Base-by-base conservation (phyloP, 1,140 invertebrate genomes). In the Bradysia coprophila region DNA sequence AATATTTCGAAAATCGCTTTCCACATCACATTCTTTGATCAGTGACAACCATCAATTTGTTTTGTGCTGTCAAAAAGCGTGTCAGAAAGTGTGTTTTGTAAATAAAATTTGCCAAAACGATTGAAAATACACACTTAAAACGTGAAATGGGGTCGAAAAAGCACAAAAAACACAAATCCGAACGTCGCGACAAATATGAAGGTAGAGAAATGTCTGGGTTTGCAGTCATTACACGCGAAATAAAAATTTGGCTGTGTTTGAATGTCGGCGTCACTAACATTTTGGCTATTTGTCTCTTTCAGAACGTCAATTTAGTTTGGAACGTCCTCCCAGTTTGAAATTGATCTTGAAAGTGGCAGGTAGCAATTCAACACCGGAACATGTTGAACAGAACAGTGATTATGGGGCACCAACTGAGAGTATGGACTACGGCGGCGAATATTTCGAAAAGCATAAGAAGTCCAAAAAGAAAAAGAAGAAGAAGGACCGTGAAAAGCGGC, bases 321-420 rank as follows among this genome's bases (percentile, higher is more conserved):
- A 71, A 15, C 65, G 75, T 45, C 73, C 75, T 21, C 66, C 68
- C 24, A 69, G 69, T 28, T 51, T 87, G 20, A 84, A 85, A 53
- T 58, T 88, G 22, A 86, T 88, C 38, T 55, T 89, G 18, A 88
- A 87, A 62, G 81, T 88, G n/a, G 76, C 75, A 4, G 77, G 72
- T 16, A 71, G 62, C 37, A 73, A 69, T 50, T 71, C 68, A 8
- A 80, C 78, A 2, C 76, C 78, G 0, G 80, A 82, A 56, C 71
- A 80, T 56, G 71, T 61, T 44, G 49, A 51, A 28, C 52, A 54
- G 48, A 59, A 56, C 2, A 52, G 54, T 23, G 43, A 44, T 36
- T 43, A 47, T 21, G 47, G 43, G 24, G 46, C 49, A 19, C 44
- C 47, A 6, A 40, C 47, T 22, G 48, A 50, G 6, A 46, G 46